Percentiles rank a stretch among this genome's conserved stretches.
Conservation (phyloP, 2,797 vertebrate genomes). For the Gymnothorax reevesii region DNA sequence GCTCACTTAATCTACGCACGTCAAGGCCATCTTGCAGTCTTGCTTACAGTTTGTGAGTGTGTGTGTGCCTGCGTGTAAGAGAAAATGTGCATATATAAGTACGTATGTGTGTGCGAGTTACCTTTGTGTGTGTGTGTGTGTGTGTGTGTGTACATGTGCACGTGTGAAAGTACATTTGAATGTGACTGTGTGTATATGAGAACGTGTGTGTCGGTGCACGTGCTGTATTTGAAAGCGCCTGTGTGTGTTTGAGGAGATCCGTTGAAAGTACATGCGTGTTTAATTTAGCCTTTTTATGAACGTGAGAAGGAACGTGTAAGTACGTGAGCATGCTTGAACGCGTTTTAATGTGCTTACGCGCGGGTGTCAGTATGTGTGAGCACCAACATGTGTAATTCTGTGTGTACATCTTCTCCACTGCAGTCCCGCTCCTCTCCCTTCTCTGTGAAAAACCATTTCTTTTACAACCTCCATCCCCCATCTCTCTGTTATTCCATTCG, state of each 20-base stretch:
- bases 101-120: no score
- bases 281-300: no score
- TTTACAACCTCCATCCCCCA: conserved; percentile 11
- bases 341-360: background rate
- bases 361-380: conserved; percentile 17
- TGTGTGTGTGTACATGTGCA: no score
- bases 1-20: conserved; percentile 40
- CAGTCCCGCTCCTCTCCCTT: conserved; percentile 27
- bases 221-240: conserved; percentile 1
- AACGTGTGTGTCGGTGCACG: background rate
- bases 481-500: background rate
- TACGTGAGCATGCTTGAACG: background rate
- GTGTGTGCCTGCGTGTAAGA: background rate
- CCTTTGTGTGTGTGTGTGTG: no score
- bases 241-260: no score
- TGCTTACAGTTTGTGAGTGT: background rate
- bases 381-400: no score
- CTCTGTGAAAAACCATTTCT: conserved; percentile 10
- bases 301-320: background rate
- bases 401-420: conserved; percentile 22
- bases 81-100: background rate
- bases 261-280: no score
- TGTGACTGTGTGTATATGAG: background rate
- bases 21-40: conserved; percentile 1
- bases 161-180: no score